Percentiles rank a stretch among this genome's conserved stretches.
Conservation (phyloP, 2,797 vertebrate genomes). For the Dendrocincla tyrannina region DNA sequence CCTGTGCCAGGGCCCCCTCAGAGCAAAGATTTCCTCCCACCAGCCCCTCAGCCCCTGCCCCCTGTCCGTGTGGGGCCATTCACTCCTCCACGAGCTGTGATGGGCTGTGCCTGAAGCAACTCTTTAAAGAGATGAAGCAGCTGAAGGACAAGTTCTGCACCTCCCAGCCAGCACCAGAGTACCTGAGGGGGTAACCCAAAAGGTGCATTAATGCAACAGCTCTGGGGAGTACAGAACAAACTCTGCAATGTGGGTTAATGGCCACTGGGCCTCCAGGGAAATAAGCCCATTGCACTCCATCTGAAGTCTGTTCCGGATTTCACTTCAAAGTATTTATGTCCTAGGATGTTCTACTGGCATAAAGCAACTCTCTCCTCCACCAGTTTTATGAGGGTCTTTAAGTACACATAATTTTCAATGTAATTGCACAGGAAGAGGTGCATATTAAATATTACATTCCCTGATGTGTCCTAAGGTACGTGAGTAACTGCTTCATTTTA, state of each 20-base stretch:
- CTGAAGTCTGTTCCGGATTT: neutral
- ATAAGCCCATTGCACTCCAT: neutral
- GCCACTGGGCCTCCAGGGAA: neutral
- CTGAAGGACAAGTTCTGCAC: neutral
- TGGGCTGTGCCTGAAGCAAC: neutral
- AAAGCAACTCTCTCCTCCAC: constrained; percentile 13
- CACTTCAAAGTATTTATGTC: neutral
- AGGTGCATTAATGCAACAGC: neutral
- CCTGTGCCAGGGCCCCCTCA: neutral
- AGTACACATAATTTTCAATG: neutral
- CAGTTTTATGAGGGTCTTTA: constrained; percentile 28
- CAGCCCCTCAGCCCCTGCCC: neutral
- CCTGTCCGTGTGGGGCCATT: neutral
- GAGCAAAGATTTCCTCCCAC: too few relatives aligned
- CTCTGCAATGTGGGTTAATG: neutral
- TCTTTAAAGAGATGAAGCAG: neutral
- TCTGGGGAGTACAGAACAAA: neutral
- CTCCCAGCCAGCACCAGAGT: neutral
- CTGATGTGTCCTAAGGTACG: neutral
- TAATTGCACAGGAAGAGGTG: constrained; percentile 33
- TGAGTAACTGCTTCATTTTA: constrained; percentile 2
- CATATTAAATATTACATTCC: constrained; percentile 49
- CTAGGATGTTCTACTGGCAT: neutral
- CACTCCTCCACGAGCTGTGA: neutral
- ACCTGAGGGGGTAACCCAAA: neutral